Base-by-base conservation (phyloP, 2,797 vertebrate genomes). In the Iguana delicatissima region DNA sequence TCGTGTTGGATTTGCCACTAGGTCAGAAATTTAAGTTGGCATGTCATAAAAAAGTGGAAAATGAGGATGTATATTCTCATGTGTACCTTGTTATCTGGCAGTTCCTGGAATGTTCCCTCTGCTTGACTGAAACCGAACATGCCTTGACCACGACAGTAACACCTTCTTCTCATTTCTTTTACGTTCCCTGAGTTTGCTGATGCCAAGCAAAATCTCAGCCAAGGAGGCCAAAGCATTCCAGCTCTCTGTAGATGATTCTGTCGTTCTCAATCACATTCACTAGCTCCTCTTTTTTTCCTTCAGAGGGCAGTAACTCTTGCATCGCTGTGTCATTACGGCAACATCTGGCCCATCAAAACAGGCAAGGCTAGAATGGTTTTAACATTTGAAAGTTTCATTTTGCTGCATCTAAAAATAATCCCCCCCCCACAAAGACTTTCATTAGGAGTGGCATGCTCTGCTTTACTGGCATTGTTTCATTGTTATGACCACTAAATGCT, bases 321-420 rank as follows among this genome's bases (percentile, higher is more conserved):
- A 91, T 46, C 42, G 22, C 84, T 73, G 76, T 87, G 85, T 87
- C 87, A 67, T 55, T 76, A 80, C 42, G 57, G 74, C 84, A 89
- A 74, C 86, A 91, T 93, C 93, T 95, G 91, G 87, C 79, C 88
- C 85, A 81, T 90, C 87, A 92, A 83, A 87, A 94, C 16, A 64
- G 59, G 76, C 0, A 0, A 86, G 1, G 55, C 62, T 69, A 74
- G 83, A 89, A 85, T 55, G 46, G 42, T 85, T 89, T 89, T 89
- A 5, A 55, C 89, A 59, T 55, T 80, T 93, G 91, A 89, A 93
- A 94, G 86, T 24, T 67, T 89, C 92, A 94, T 95, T 93, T 93
- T 88, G 85, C 76, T 96, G 95, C 90, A 93, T 90, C 93, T 88
- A 77, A 82, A 92, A 67, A 82, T 46, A 79, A 90, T 20, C 72